Evolutionary conservation across 2,113 vertebrate genomes (phyloP), one percentile per base, ranked within the genome.

Genomic region (Eclectus roratus): DNA sequence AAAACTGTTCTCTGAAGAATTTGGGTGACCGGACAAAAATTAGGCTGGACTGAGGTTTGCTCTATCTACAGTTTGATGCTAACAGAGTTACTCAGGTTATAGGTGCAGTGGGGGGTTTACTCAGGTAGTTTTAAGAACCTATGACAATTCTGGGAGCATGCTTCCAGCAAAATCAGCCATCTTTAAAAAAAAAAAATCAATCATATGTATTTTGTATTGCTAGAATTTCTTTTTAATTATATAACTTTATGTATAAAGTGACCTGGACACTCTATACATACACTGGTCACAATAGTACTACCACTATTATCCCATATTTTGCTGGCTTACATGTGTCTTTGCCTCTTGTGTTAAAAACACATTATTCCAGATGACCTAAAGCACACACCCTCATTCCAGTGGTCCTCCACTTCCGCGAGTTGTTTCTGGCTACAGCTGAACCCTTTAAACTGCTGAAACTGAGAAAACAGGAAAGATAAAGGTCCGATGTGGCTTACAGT

Each of bases 381-480:
- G 25, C 50, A 91, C 53, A 63, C 0, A 2, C 72, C 66, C 58
- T 73, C 37, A 29, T 77, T 80, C 46, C 71, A 73, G 60, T 53
- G 53, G 24, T 86, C 43, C 17, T 91, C 43, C 72, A 47, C 33
- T 88, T 83, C 83, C 83, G 74, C 0, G 2, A 90, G 72, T 50
- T 92, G 49, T 91, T 88, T 88, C 50, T 69, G 72, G 46, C 58
- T 82, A 88, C 31, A 66, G 37, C 0, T 66, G 15, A 83, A 61
- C 13, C 8, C 77, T 90, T 50, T 63, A 92, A 93, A 91, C 41
- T 55, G 64, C 46, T 58, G 66, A 58, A 94, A 78, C 33, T 74
- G 60, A 74, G 64, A 88, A 91, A 78, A 94, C 69, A 88, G 85
- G 88, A 92, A 96, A 88, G 80, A 93, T 28, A 66, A 39, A 85